Evolutionary conservation across 2,888 invertebrate species (phyloP).

Genomic region (Tachina grossa): DNA sequence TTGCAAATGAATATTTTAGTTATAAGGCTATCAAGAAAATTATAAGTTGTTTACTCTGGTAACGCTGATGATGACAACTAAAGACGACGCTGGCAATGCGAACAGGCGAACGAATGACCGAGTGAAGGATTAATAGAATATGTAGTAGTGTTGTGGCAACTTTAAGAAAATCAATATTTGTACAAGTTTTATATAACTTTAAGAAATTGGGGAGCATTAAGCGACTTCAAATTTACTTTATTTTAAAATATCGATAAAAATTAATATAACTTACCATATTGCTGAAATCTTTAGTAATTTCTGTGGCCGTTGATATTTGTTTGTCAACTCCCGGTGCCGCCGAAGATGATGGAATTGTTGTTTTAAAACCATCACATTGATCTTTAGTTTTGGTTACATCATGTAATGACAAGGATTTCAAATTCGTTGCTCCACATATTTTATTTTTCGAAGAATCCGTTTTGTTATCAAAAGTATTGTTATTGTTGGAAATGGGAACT

Average conservation of each 20-base stretch:
- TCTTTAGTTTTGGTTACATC: conserved; percentile 54
- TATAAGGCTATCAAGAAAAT: neutral
- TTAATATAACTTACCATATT: conserved; percentile 63
- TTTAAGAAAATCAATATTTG: conserved; percentile 59
- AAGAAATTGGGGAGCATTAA: neutral
- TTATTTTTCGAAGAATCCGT: conserved; percentile 71
- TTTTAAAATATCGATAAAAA: neutral
- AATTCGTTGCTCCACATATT: conserved; percentile 65
- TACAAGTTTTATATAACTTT: conserved; percentile 55
- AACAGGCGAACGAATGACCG: neutral
- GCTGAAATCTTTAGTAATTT: conserved; percentile 48
- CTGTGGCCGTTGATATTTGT: conserved; percentile 14
- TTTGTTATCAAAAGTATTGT: conserved; percentile 70
- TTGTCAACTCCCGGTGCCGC: conserved; percentile 54
- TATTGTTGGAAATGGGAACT: conserved; percentile 50
- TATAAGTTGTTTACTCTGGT: neutral
- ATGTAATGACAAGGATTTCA: conserved; percentile 42
- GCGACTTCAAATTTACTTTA: neutral
- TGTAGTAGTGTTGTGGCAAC: neutral
- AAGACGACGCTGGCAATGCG: neutral
- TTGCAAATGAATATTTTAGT: neutral
- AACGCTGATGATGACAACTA: neutral
- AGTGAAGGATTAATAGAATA: conserved; percentile 4
- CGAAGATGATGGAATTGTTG: conserved; percentile 33
- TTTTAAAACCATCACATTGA: conserved; percentile 50